Evolutionary conservation across 2,797 vertebrate genomes (phyloP).

Genomic region (Sorex maritimensis): DNA sequence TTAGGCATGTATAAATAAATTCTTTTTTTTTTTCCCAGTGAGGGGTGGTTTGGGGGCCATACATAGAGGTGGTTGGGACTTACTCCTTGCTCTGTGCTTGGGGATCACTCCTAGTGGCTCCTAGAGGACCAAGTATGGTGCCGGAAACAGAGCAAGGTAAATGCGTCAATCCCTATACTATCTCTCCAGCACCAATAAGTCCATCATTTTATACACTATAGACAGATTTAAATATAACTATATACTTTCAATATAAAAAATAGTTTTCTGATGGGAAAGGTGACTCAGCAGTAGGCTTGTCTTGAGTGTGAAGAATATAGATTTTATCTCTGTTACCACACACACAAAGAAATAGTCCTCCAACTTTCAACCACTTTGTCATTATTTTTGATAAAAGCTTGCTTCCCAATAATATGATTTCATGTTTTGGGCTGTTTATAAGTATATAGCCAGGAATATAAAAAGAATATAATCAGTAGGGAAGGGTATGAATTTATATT

Average conservation of each 20-base stretch:
- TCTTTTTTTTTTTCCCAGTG: no score
- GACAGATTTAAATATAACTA: not conserved
- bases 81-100: no score
- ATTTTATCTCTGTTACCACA: constrained; percentile 42
- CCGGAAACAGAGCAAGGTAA: no score
- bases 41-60: no score
- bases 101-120: no score
- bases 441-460: constrained; percentile 27
- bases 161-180: no score
- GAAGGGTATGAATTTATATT: constrained; percentile 64
- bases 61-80: no score
- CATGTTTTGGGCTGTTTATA: constrained; percentile 56
- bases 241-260: no score
- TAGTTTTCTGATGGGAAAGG: no score
- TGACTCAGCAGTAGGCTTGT: no score
- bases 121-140: no score
- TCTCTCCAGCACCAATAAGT: no score
- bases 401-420: constrained; percentile 59
- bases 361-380: constrained; percentile 69
- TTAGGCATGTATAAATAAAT: not conserved
- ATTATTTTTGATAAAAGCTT: constrained; percentile 71
- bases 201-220: constrained; percentile 37
- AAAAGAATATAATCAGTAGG: constrained; percentile 60
- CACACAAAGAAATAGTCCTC: constrained; percentile 3
- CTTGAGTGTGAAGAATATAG: not conserved